These are phyloP conservation scores for Sternotherus odoratus DNA, from an alignment of 2,797 vertebrate species.

Conservation along the genomic window DNA sequence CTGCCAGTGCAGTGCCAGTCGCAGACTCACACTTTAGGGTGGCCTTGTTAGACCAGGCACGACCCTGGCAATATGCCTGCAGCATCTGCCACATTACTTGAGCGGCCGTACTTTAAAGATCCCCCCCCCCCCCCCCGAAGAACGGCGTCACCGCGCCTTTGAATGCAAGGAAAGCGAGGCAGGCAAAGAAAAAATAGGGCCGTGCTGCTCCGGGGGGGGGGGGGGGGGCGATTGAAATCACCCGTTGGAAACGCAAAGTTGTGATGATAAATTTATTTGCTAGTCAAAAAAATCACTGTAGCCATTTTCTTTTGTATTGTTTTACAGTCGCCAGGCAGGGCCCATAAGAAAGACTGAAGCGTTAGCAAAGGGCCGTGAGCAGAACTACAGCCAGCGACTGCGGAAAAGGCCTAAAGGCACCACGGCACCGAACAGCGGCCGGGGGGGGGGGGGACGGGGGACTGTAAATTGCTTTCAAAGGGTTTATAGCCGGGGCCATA, in stretches of 20 bases:
- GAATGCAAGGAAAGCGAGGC: background rate
- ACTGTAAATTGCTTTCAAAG: background rate
- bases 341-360: background rate
- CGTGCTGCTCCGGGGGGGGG: background rate
- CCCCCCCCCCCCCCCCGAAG: accelerated
- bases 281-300: slow-evolving; percentile 62
- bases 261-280: slow-evolving; percentile 7
- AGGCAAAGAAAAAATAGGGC: background rate
- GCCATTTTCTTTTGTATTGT: background rate
- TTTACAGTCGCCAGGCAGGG: background rate
- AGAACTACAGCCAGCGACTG: background rate
- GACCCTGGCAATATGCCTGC: too few relatives aligned
- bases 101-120: too few relatives aligned
- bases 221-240: background rate
- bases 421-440: background rate
- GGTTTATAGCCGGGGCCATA: background rate
- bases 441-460: background rate
- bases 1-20: background rate
- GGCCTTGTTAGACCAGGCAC: background rate
- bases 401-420: background rate
- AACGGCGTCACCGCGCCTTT: background rate
- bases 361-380: background rate
- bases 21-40: background rate
- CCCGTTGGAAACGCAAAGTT: background rate
- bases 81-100: too few relatives aligned